Percentiles rank a stretch among this genome's conserved stretches.
Evolutionary conservation across 2,888 invertebrate genomes (phyloP).

Genomic region (Anoplius nigerrimus): DNA sequence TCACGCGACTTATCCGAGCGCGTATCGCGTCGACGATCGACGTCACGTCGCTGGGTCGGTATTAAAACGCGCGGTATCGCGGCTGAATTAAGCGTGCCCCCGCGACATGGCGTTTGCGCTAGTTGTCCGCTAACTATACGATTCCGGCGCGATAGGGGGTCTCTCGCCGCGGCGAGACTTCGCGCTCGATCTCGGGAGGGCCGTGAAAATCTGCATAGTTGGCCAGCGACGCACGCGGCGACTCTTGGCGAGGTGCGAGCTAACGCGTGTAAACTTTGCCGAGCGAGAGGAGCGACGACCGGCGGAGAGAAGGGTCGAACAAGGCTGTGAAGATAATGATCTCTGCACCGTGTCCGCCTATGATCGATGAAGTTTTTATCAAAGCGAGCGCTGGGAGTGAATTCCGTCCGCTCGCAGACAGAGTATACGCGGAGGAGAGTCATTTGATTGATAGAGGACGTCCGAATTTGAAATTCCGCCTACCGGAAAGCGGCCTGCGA

Average conservation of each 20-base stretch:
- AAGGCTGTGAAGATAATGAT: conserved; percentile 23
- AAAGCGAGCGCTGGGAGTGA: conserved; percentile 27
- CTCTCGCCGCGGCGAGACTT: neutral
- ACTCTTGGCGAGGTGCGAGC: neutral
- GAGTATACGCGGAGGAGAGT: conserved; percentile 14
- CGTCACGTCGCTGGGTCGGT: neutral
- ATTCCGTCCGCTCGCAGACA: neutral
- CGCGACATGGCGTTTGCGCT: neutral
- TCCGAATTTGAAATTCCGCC: conserved; percentile 46
- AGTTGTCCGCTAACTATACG: neutral
- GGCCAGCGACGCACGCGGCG: neutral
- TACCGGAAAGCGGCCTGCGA: conserved; percentile 15
- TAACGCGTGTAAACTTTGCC: neutral
- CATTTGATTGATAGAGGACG: conserved; percentile 50
- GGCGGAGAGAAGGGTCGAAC: neutral
- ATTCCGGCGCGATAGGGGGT: neutral
- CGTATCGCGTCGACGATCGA: neutral
- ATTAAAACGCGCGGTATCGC: neutral
- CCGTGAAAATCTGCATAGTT: neutral
- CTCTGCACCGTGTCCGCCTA: conserved; percentile 13
- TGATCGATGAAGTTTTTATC: conserved; percentile 53
- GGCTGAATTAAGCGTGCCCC: neutral
- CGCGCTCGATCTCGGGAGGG: neutral
- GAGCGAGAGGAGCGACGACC: conserved; percentile 6
- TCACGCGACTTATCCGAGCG: neutral